Conservation (phyloP, 1,140 invertebrate species). For the Cephus cinctus region DNA sequence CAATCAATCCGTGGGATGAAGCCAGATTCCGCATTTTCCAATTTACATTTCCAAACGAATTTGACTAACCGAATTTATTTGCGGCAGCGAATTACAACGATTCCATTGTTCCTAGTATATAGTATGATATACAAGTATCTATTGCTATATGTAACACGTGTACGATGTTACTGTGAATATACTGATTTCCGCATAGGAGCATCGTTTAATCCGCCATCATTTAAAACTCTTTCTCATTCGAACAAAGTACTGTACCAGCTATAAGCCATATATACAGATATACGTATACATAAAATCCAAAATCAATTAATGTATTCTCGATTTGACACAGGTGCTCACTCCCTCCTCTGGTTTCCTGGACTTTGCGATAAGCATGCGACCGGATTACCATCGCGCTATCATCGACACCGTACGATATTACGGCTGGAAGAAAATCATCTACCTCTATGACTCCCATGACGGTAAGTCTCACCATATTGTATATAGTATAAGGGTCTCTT, state of each 20-base stretch:
- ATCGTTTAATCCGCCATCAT: too few relatives aligned
- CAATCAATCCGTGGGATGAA: too few relatives aligned
- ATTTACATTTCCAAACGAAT: constrained; percentile 1
- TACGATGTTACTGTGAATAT: too few relatives aligned
- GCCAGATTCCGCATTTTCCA: constrained; percentile 2
- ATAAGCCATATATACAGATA: constrained; percentile 2
- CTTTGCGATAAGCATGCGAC: constrained; percentile 89
- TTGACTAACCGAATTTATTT: too few relatives aligned
- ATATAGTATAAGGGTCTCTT: too few relatives aligned
- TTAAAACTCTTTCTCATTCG: too few relatives aligned
- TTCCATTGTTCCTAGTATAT: too few relatives aligned
- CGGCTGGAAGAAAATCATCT: constrained; percentile 90
- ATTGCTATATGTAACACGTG: background rate
- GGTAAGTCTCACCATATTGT: constrained; percentile 84
- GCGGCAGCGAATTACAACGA: too few relatives aligned
- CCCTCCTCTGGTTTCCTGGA: constrained; percentile 83
- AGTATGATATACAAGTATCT: background rate
- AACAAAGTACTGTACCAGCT: too few relatives aligned
- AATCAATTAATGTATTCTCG: background rate
- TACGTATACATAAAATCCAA: constrained; percentile 10
- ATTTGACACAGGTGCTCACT: constrained; percentile 65
- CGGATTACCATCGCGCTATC: constrained; percentile 92
- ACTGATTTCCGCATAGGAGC: too few relatives aligned
- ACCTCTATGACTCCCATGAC: constrained; percentile 93
- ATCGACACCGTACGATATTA: constrained; percentile 91